Evolutionary conservation across 2,888 invertebrate species (phyloP), one percentile per base, ranked within the genome.

Genomic region (Petrolisthes cinctipes): DNA sequence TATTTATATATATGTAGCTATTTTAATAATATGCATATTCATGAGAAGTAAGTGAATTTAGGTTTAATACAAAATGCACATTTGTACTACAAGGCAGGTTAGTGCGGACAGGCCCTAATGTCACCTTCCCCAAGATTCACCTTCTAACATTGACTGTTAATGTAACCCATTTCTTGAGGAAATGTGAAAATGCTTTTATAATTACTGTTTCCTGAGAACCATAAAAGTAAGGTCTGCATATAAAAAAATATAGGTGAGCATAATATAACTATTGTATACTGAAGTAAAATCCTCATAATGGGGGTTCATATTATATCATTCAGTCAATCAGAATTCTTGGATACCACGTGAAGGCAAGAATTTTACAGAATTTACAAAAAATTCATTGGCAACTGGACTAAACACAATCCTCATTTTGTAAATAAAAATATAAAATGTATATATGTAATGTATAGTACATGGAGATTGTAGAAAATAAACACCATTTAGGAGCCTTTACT

Each of bases 51-150:
- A 88, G 82, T 87, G 87, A 85, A 85, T 88, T 88, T 85, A 82
- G 88, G 88, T 88, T 85, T 82, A 85, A 88, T 88, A 88, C 85
- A 88, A 88, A 88, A 88, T 88, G 88, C 88, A 88, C 88, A 88
- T 88, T 88, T 88, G 88, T 88, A 88, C 88, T 88, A 88, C 88
- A 85, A 88, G 88, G 88, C 88, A 88, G 88, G 85, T 88, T 88
- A 85, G 82, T 88, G 88, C 82, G 88, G 88, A 85, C 75, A 51
- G 85, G 85, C 85, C 85, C 37, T 51, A 84, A 84, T 81, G 87
- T 87, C 80, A 87, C 87, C 87, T 20, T 80, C 80, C 83, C 84
- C 81, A 87, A 84, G 54, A 84, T 84, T 20, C 51, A 84, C 17
- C 53, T 79, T 75, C 54, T 82, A 66, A 68, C 76, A 61, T 20